Percentiles rank a stretch among this genome's conserved stretches.
These are phyloP conservation scores for Pan troglodytes DNA, from an alignment of 2,113 vertebrate species.

Conservation along the genomic window DNA sequence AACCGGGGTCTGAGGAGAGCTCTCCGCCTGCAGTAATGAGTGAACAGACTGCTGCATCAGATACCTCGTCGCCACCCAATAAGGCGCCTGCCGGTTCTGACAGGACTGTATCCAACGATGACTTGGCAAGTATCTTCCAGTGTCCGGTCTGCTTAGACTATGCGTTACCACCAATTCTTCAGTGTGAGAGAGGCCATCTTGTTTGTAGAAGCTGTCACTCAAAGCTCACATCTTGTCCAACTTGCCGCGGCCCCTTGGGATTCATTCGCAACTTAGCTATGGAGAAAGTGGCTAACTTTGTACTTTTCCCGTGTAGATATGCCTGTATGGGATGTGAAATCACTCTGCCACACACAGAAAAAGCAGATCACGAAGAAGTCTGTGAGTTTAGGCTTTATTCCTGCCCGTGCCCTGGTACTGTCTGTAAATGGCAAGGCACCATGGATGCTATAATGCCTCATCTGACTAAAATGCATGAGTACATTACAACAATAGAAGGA, in stretches of 20 bases:
- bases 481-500: slow-evolving; percentile 97
- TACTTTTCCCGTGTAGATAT: slow-evolving; percentile 98
- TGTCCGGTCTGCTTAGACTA: slow-evolving; percentile 99
- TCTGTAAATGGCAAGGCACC: slow-evolving; percentile 99
- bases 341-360: slow-evolving; percentile 97
- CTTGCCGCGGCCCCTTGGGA: slow-evolving; percentile 96
- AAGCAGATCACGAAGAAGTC: slow-evolving; percentile 98
- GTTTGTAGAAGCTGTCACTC: slow-evolving; percentile 99
- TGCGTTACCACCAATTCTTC: slow-evolving; percentile 98
- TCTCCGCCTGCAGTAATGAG: slow-evolving; percentile 92
- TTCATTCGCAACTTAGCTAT: slow-evolving; percentile 99
- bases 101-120: slow-evolving; percentile 98
- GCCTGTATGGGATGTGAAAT: slow-evolving; percentile 98
- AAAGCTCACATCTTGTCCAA: slow-evolving; percentile 98
- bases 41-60: slow-evolving; percentile 97
- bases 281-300: slow-evolving; percentile 99
- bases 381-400: slow-evolving; percentile 98
- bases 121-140: slow-evolving; percentile 98
- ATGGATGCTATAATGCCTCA: slow-evolving; percentile 98
- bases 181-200: slow-evolving; percentile 98
- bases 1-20: too few relatives aligned
- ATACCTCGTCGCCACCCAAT: slow-evolving; percentile 97
- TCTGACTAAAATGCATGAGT: slow-evolving; percentile 88
- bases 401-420: slow-evolving; percentile 96
- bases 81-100: slow-evolving; percentile 95